Percentiles rank a stretch among this genome's conserved stretches.
Conservation (phyloP, 2,113 vertebrate species). For the Cyanistes caeruleus region DNA sequence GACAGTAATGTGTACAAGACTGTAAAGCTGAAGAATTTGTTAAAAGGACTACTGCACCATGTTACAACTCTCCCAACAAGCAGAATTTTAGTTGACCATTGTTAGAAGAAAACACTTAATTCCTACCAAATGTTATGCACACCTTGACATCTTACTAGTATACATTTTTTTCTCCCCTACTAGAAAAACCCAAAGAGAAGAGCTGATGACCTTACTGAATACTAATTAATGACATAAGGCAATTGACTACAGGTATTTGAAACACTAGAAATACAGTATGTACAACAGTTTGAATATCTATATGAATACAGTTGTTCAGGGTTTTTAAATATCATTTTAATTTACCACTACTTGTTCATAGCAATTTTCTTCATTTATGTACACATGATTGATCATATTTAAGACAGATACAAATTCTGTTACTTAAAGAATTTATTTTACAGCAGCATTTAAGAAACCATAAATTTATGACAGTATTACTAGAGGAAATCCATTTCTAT, state of each 20-base stretch:
- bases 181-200: background rate
- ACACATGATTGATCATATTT: background rate
- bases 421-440: background rate
- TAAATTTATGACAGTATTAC: background rate
- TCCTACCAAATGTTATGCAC: background rate
- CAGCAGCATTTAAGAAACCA: background rate
- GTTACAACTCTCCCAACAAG: background rate
- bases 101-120: background rate
- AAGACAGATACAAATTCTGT: background rate
- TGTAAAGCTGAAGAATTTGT: background rate
- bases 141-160: background rate
- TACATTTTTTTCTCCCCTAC: background rate
- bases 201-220: background rate
- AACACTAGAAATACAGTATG: background rate
- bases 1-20: too few species aligned
- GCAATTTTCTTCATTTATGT: background rate
- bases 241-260: background rate
- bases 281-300: background rate
- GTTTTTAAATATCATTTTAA: background rate
- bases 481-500: slow-evolving; percentile 1
- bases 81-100: background rate
- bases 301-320: background rate
- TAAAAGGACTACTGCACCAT: background rate
- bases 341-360: background rate
- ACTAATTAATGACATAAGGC: background rate